phyloP scores from a whole-genome alignment of 2,797 vertebrate species.

The Macroramphosus scolopax region DNA sequence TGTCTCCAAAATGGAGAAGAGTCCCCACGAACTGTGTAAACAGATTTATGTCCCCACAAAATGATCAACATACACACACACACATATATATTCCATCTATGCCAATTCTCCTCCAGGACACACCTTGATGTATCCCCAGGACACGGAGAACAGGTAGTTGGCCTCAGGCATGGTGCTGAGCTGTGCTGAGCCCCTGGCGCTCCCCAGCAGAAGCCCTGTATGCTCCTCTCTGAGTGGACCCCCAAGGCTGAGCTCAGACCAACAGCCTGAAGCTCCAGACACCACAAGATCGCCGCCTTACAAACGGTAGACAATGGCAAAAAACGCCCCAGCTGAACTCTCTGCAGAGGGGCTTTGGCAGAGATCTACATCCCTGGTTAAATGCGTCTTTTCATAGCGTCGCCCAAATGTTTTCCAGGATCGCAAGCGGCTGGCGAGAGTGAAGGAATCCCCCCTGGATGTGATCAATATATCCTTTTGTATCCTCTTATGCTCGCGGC shows the following conservation, averaged over 20 bases:
- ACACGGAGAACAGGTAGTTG: conserved; percentile 94
- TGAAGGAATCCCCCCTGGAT: conserved; percentile 61
- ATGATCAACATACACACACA: conserved; percentile 3
- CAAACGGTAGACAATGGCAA: conserved; percentile 13
- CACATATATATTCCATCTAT: conserved; percentile 9
- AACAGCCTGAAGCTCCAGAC: conserved; percentile 39
- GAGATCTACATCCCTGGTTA: conserved; percentile 48
- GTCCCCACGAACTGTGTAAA: too few species aligned
- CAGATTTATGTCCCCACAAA: not conserved
- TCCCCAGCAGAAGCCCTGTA: conserved; percentile 73
- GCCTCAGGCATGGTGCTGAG: conserved; percentile 93
- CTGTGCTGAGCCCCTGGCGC: conserved; percentile 72
- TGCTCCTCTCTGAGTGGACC: conserved; percentile 74
- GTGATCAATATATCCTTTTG: conserved; percentile 46
- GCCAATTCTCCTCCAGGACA: conserved; percentile 57
- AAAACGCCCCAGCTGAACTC: conserved; percentile 35
- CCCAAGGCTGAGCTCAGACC: conserved; percentile 62
- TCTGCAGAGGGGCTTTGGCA: conserved; percentile 49
- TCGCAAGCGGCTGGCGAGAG: conserved; percentile 22
- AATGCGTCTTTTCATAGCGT: conserved; percentile 52
- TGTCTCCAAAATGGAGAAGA: too few species aligned
- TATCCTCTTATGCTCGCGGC: conserved; percentile 11
- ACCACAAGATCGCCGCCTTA: conserved; percentile 16
- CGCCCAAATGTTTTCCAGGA: conserved; percentile 53
- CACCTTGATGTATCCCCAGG: conserved; percentile 99